These are phyloP conservation scores for Gorsachius magnificus DNA, from an alignment of 2,797 vertebrate species.

Conservation along the genomic window DNA sequence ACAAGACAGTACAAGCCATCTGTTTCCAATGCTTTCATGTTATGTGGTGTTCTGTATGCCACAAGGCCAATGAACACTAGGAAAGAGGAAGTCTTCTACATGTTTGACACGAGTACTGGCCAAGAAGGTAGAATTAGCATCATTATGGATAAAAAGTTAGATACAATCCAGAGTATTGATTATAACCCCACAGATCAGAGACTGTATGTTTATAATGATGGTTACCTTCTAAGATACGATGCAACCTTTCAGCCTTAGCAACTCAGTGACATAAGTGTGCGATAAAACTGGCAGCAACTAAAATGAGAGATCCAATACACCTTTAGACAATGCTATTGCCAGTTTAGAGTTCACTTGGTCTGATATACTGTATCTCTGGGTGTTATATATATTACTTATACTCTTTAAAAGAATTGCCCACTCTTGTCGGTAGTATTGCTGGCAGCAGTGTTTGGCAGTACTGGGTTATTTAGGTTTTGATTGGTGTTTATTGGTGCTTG, in stretches of 20 bases:
- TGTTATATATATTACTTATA: not conserved
- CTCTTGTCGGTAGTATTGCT: not conserved
- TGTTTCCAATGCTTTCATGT: conserved; percentile 77
- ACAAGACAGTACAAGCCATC: conserved; percentile 77
- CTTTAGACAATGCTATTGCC: not conserved
- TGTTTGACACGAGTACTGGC: conserved; percentile 75
- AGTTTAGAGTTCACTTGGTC: not conserved
- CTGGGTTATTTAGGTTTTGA: not conserved
- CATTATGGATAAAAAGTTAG: conserved; percentile 70
- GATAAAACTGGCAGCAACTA: not conserved
- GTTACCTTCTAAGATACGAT: conserved; percentile 74
- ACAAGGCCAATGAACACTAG: conserved; percentile 70
- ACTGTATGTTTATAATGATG: conserved; percentile 77
- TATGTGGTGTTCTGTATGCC: conserved; percentile 79
- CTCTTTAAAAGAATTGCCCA: not conserved
- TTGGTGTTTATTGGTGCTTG: not conserved
- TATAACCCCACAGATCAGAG: conserved; percentile 77
- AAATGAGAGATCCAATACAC: not conserved
- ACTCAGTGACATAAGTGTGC: not conserved
- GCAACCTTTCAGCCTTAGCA: conserved; percentile 25
- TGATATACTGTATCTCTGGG: not conserved
- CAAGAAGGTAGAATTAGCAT: conserved; percentile 62
- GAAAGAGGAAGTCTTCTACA: conserved; percentile 80
- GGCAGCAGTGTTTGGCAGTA: not conserved
- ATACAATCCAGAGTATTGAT: conserved; percentile 73